These are phyloP conservation scores for Brenthis daphne DNA, from an alignment of 2,888 invertebrate species.

Conservation along the genomic window DNA sequence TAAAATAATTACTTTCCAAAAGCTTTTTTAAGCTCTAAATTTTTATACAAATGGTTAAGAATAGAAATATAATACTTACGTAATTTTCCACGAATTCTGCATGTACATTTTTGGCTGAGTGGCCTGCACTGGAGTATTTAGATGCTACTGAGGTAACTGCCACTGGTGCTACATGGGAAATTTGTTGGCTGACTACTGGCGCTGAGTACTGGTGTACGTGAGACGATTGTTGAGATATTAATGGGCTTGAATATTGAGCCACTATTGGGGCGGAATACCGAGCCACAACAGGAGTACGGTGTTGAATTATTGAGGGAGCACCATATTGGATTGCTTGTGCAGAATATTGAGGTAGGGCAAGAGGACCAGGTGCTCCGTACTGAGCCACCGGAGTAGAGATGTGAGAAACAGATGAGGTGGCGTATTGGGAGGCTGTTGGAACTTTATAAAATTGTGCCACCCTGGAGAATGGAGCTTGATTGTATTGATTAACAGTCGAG, in stretches of 20 bases:
- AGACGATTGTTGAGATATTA: no score
- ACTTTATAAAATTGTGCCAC: constrained; percentile 44
- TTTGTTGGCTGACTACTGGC: constrained; percentile 35
- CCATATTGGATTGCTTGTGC: constrained; percentile 44
- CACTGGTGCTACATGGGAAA: constrained; percentile 39
- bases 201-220: constrained; percentile 31
- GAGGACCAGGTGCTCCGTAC: constrained; percentile 34
- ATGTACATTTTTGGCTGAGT: constrained; percentile 79
- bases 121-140: constrained; percentile 42
- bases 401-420: constrained; percentile 42
- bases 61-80: constrained; percentile 68
- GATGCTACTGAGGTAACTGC: constrained; percentile 45
- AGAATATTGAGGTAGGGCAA: constrained; percentile 28
- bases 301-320: constrained; percentile 45
- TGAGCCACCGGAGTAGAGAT: constrained; percentile 46
- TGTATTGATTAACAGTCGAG: constrained; percentile 45
- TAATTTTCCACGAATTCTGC: constrained; percentile 84
- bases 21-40: no score
- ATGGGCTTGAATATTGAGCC: constrained; percentile 40
- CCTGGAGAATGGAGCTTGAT: constrained; percentile 40
- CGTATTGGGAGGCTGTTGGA: constrained; percentile 42
- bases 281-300: constrained; percentile 40
- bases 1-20: no score
- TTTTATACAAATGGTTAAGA: neutral
- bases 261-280: constrained; percentile 46